Evolutionary conservation across 2,797 vertebrate species (phyloP).

Genomic region (Aeoliscus strigatus): DNA sequence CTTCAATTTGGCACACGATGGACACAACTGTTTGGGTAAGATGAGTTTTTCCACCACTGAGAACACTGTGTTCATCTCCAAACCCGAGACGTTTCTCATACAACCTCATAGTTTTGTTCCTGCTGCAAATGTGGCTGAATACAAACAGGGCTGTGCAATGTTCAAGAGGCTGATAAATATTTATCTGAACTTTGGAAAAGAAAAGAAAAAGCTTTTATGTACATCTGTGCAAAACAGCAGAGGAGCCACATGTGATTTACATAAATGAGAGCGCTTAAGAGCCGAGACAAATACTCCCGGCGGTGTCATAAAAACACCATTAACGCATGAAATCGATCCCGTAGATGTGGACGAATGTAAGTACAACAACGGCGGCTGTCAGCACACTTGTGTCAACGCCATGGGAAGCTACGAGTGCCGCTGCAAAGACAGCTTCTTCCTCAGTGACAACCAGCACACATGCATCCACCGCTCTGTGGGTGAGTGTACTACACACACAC

Average conservation of each 20-base stretch:
- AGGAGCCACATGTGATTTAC: slow-evolving; percentile 13
- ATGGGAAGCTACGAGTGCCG: slow-evolving; percentile 95
- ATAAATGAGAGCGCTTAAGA: slow-evolving; percentile 3
- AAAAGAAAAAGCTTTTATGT: slow-evolving; percentile 15
- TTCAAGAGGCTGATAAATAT: slow-evolving; percentile 17
- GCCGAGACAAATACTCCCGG: slow-evolving; percentile 2
- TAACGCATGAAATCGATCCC: background rate
- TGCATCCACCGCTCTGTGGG: slow-evolving; percentile 97
- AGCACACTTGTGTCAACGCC: slow-evolving; percentile 90
- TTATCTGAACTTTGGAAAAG: slow-evolving; percentile 11
- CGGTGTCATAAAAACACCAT: background rate
- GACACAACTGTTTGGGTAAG: slow-evolving; percentile 97
- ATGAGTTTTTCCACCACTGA: slow-evolving; percentile 3
- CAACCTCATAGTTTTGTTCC: slow-evolving; percentile 4
- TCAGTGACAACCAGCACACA: slow-evolving; percentile 97
- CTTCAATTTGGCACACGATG: slow-evolving; percentile 93
- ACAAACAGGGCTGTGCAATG: slow-evolving; percentile 16
- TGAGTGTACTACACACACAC: slow-evolving; percentile 60
- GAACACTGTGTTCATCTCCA: slow-evolving; percentile 24
- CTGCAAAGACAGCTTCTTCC: slow-evolving; percentile 94
- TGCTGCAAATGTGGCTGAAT: slow-evolving; percentile 1
- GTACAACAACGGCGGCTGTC: slow-evolving; percentile 95
- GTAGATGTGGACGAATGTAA: slow-evolving; percentile 92
- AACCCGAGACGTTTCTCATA: slow-evolving; percentile 29
- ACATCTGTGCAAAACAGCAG: slow-evolving; percentile 5